Evolutionary conservation across 2,113 vertebrate species (phyloP), one percentile per base, ranked within the genome.

Genomic region (Centropus bengalensis): DNA sequence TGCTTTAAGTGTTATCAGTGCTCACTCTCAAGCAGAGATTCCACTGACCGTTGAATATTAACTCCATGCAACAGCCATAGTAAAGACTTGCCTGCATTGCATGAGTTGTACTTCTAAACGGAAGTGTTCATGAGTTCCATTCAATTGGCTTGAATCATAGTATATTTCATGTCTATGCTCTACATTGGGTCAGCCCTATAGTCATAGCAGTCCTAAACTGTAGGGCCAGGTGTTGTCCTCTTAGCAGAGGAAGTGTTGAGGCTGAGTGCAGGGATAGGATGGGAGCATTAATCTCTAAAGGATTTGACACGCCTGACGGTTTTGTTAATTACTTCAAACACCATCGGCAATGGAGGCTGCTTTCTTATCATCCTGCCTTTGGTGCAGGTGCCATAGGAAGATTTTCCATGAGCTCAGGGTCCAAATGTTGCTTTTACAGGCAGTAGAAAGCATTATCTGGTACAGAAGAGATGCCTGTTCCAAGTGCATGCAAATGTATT

Each of bases 401-500:
- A 36, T 80, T 88, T 89, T 91, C 68, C 18, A 8, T 27, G 60
- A 36, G 45, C n/a, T 83, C 0, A 0, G 20, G 54, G 66, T 32
- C 60, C 80, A 77, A 80, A 51, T 47, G 23, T 78, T 91, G 82
- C 44, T n/a, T 71, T 96, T 63, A 23, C 5, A 59, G 85, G 51
- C 78, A 86, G 68, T 14, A 82, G 51, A 93, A 93, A 75, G 27
- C 68, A 68, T 60, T 56, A 68, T 78, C 79, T 86, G 76, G 5
- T 93, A 54, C 85, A 86, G 82, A 68, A 33, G 67, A 80, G 44
- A 68, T 0, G 52, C 32, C 86, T 83, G 88, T 59, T 71, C 88
- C 60, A 82, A 90, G 73, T 73, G 73, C 40, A 28, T 44, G 70
- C 67, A 89, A 91, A 92, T n/a, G 10, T 94, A 71, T 96, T 96